These are phyloP conservation scores for Cataglyphis cursor DNA, from an alignment of 2,888 invertebrate species.

Conservation along the genomic window DNA sequence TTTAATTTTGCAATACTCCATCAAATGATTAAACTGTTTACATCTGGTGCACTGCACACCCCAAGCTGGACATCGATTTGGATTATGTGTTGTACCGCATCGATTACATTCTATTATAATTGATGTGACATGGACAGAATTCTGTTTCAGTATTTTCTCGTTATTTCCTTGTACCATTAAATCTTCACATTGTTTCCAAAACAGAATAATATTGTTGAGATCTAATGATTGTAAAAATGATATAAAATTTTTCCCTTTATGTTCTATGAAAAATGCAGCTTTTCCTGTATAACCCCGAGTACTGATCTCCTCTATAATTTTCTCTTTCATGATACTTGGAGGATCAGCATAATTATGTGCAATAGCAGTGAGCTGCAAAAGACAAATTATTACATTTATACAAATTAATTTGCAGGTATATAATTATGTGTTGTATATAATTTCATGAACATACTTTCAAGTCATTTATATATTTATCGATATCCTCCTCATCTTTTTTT, in stretches of 20 bases:
- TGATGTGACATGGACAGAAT: not conserved
- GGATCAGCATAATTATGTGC: not conserved
- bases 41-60: slow-evolving; percentile 52
- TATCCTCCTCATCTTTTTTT: slow-evolving; percentile 27
- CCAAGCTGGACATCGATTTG: slow-evolving; percentile 42
- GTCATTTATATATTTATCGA: slow-evolving; percentile 46
- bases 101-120: not conserved
- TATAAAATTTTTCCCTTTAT: not conserved
- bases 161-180: slow-evolving; percentile 2
- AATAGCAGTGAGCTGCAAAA: not conserved
- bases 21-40: slow-evolving; percentile 50
- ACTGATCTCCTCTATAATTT: slow-evolving; percentile 22
- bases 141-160: not conserved
- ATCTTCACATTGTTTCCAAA: slow-evolving; percentile 39
- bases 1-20: slow-evolving; percentile 33
- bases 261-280: not conserved
- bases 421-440: slow-evolving; percentile 20
- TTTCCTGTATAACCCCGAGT: not conserved
- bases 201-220: not conserved
- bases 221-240: not conserved
- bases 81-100: slow-evolving; percentile 39
- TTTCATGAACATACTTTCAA: slow-evolving; percentile 46
- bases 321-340: not conserved
- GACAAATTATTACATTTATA: not conserved
- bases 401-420: not conserved